These are phyloP conservation scores for Acrocephalus scirpaceus DNA, from an alignment of 2,797 vertebrate species.

Conservation along the genomic window DNA sequence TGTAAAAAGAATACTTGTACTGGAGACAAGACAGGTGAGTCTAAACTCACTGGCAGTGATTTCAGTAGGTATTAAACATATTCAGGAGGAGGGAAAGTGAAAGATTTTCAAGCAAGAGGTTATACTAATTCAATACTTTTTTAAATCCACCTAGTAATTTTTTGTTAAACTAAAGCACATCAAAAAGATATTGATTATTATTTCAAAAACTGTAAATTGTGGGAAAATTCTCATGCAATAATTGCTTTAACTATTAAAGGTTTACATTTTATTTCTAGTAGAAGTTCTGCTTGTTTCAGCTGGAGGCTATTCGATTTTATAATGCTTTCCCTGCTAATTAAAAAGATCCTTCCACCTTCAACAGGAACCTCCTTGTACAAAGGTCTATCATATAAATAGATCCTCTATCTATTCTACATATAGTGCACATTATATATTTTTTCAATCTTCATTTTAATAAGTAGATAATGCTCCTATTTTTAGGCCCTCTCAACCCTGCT, in stretches of 20 bases:
- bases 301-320: not conserved
- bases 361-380: not conserved
- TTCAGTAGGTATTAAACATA: not conserved
- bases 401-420: not conserved
- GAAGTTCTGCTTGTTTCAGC: not conserved
- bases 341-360: not conserved
- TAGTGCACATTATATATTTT: not conserved
- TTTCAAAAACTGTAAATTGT: not conserved
- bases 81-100: rapidly evolving
- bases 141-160: not conserved
- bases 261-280: not conserved
- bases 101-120: not conserved
- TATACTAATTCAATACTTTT: not conserved
- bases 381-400: not conserved
- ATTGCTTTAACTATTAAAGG: not conserved
- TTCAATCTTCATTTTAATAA: not conserved
- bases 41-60: not conserved
- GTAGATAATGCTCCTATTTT: not conserved
- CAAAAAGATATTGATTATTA: not conserved
- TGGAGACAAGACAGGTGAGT: not conserved
- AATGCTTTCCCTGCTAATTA: not conserved
- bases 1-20: not conserved
- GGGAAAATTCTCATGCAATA: not conserved
- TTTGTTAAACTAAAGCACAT: not conserved
- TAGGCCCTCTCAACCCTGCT: not conserved